phyloP scores from a whole-genome alignment of 2,888 invertebrate genomes.

The Amphimallon solstitiale region DNA sequence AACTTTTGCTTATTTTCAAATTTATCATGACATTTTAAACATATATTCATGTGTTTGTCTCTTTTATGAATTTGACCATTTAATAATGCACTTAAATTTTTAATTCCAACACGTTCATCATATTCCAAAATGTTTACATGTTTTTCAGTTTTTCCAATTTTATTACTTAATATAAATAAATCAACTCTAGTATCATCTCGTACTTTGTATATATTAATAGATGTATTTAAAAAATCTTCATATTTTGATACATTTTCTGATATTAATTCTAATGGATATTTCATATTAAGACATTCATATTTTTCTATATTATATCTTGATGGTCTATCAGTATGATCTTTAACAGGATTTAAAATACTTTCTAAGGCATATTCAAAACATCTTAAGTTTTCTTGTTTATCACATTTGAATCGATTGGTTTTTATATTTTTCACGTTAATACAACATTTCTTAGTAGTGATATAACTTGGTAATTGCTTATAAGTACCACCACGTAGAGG shows the following conservation, averaged over 20 bases:
- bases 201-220: slow-evolving; percentile 9
- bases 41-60: too few relatives aligned
- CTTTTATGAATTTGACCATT: too few relatives aligned
- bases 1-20: slow-evolving; percentile 9
- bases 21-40: slow-evolving; percentile 12
- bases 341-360: slow-evolving; percentile 14
- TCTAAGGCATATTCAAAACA: slow-evolving; percentile 26
- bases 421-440: neutral
- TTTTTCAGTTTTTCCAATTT: neutral
- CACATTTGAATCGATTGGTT: slow-evolving; percentile 15
- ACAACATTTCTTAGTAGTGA: neutral
- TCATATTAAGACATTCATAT: slow-evolving; percentile 8
- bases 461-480: neutral
- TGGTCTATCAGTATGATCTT: neutral
- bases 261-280: slow-evolving; percentile 20
- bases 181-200: neutral
- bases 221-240: neutral
- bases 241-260: neutral
- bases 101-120: neutral
- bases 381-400: slow-evolving; percentile 8
- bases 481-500: slow-evolving; percentile 2
- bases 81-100: too few relatives aligned
- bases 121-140: slow-evolving; percentile 11
- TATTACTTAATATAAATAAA: neutral
- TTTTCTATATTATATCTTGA: slow-evolving; percentile 13